Evolutionary conservation across 2,113 vertebrate species (phyloP).

Genomic region (Etheostoma spectabile): DNA sequence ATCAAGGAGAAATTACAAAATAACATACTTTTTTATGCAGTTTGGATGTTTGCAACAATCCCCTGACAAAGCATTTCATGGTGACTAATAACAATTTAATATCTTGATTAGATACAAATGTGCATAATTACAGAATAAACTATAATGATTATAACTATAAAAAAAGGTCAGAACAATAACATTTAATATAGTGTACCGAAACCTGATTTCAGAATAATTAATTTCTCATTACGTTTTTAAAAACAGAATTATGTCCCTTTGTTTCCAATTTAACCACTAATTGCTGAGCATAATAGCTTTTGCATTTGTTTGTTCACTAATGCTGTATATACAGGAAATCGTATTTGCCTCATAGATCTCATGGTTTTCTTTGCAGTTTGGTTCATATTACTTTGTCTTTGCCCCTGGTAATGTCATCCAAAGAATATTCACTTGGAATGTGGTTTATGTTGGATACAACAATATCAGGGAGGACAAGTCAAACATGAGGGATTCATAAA

Average conservation of each 20-base stretch:
- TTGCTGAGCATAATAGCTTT: background rate
- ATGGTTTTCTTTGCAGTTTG: constrained; percentile 36
- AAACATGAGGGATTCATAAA: constrained; percentile 72
- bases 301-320: background rate
- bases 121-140: constrained; percentile 9
- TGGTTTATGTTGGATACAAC: constrained; percentile 60
- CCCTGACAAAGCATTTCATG: background rate
- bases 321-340: background rate
- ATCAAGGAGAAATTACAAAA: background rate
- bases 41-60: background rate
- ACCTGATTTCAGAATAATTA: background rate
- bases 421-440: constrained; percentile 59
- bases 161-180: background rate
- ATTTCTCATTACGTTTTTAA: background rate
- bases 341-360: background rate
- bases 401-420: constrained; percentile 77
- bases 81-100: background rate
- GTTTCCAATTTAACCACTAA: constrained; percentile 1
- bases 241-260: background rate
- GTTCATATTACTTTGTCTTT: constrained; percentile 74
- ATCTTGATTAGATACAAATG: constrained; percentile 1
- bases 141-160: background rate
- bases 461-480: constrained; percentile 75
- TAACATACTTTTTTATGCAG: background rate
- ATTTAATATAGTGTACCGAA: background rate